Conservation (phyloP, 2,797 vertebrate genomes). For the Limosa lapponica region DNA sequence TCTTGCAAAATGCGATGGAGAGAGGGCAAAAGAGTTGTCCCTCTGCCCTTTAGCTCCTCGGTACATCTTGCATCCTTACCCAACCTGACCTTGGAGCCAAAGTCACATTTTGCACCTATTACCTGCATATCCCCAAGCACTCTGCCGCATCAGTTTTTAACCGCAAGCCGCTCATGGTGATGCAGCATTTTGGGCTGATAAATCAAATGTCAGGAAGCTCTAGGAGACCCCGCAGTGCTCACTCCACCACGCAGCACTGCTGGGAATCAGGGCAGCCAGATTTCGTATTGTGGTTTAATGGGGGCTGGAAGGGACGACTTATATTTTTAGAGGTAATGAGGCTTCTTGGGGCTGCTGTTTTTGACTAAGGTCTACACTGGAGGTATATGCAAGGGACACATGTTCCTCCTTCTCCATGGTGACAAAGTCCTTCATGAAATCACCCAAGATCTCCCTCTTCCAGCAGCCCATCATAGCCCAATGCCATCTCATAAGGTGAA, state of each 20-base stretch:
- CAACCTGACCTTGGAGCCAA: not conserved
- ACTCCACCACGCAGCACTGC: not conserved
- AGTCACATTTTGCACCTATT: not conserved
- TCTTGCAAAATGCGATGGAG: not conserved
- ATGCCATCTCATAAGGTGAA: not conserved
- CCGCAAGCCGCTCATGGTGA: accelerated
- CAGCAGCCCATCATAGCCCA: not conserved
- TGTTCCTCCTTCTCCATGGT: not conserved
- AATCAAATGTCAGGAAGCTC: not conserved
- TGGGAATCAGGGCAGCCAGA: not conserved
- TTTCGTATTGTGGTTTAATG: not conserved
- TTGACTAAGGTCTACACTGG: not conserved
- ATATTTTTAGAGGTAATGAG: not conserved
- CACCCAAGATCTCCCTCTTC: not conserved
- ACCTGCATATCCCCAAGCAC: not conserved
- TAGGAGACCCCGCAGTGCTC: not conserved
- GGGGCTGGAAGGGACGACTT: not conserved
- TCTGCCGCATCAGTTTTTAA: not conserved
- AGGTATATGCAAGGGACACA: not conserved
- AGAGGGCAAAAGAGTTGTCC: not conserved
- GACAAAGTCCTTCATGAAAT: not conserved
- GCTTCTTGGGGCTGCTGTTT: not conserved
- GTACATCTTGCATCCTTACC: not conserved
- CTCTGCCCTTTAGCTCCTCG: not conserved
- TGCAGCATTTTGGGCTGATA: not conserved